A percentile compares a stretch with the other conserved stretches of the same genome.
Evolutionary conservation across 2,113 vertebrate genomes (phyloP).

Genomic region (Pleuronectes platessa): DNA sequence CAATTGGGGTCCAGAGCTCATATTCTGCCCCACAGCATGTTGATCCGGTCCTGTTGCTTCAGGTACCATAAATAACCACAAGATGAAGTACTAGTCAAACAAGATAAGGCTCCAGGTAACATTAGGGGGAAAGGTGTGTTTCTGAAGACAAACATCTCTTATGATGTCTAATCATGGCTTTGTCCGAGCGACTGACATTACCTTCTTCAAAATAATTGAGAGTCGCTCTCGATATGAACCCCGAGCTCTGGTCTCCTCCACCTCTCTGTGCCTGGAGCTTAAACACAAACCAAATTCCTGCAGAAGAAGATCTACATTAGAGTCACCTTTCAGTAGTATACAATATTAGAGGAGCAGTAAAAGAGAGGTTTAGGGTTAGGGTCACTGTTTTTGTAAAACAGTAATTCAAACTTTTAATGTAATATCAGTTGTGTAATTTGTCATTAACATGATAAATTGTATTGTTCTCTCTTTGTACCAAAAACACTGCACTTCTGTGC

Average conservation of each 20-base stretch:
- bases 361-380: neutral
- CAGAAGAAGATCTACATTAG: neutral
- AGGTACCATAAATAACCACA: too few species aligned
- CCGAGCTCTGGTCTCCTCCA: neutral
- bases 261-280: constrained; percentile 22
- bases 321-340: neutral
- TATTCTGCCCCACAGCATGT: too few species aligned
- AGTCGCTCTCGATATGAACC: constrained; percentile 13
- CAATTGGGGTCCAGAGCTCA: too few species aligned
- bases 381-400: too few species aligned
- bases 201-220: constrained; percentile 56
- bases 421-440: neutral
- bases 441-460: too few species aligned
- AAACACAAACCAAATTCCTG: constrained; percentile 62
- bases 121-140: too few species aligned
- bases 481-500: too few species aligned
- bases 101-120: too few species aligned
- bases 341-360: neutral
- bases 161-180: neutral
- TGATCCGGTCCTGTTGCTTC: too few species aligned
- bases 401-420: neutral
- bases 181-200: constrained; percentile 6
- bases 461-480: too few species aligned
- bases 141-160: neutral
- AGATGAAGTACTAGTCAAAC: too few species aligned